A percentile compares a stretch with the other conserved stretches of the same genome.
Evolutionary conservation across 2,797 vertebrate genomes (phyloP).

Genomic region (Nyctibius grandis): DNA sequence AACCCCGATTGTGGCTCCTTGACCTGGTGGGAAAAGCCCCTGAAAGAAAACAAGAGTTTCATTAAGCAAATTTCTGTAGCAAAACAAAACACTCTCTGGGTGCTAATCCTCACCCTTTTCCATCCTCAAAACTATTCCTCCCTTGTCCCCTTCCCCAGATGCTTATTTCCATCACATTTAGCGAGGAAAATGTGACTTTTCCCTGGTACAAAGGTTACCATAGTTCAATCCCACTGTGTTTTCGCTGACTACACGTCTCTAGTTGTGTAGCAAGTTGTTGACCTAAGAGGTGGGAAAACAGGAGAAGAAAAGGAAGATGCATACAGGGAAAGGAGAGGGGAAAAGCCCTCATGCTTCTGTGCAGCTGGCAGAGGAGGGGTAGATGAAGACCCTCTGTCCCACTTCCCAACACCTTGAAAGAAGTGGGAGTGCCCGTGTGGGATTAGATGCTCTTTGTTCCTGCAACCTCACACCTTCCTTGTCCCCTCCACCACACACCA

Average conservation of each 20-base stretch:
- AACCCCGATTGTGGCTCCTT: slow-evolving; percentile 98
- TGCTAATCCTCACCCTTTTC: not conserved
- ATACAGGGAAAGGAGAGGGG: not conserved
- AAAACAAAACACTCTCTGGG: not conserved
- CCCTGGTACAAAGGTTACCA: not conserved
- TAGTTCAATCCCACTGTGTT: not conserved
- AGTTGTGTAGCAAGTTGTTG: not conserved
- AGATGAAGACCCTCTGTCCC: not conserved
- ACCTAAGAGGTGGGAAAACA: not conserved
- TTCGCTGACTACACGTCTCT: not conserved
- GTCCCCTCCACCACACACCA: not conserved
- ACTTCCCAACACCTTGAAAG: not conserved
- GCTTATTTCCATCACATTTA: not conserved
- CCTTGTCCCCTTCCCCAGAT: not conserved
- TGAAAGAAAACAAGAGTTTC: slow-evolving; percentile 61
- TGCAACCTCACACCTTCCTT: not conserved
- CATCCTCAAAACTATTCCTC: not conserved
- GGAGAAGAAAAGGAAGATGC: not conserved
- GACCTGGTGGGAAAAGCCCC: slow-evolving; percentile 98
- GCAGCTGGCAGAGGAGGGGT: not conserved
- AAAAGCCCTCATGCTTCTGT: not conserved
- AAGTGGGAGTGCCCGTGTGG: fast-evolving
- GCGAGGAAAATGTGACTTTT: not conserved
- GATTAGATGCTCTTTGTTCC: not conserved
- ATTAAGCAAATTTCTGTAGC: not conserved